Percentiles rank a stretch among this genome's conserved stretches.
These are phyloP conservation scores for Shinisaurus crocodilurus DNA, from an alignment of 2,113 vertebrate genomes.

Conservation along the genomic window DNA sequence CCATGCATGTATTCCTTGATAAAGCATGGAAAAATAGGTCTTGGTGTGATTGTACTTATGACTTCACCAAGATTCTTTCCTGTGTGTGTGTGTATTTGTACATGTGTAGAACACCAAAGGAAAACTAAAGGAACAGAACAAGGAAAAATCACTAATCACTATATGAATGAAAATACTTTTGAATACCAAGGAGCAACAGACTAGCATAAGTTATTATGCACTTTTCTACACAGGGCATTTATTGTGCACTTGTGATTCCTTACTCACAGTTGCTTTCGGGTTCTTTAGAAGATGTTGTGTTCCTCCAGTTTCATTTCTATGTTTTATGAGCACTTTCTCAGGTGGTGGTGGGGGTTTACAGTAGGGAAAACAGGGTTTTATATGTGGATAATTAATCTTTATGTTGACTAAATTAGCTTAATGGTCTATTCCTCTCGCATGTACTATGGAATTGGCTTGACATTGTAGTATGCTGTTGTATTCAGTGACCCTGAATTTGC, in stretches of 20 bases:
- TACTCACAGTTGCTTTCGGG: too few relatives aligned
- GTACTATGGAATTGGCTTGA: constrained; percentile 52
- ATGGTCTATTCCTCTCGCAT: constrained; percentile 40
- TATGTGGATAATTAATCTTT: constrained; percentile 39
- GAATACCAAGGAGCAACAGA: neutral
- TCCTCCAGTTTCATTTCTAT: too few relatives aligned
- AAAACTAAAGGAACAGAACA: neutral
- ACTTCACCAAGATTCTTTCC: neutral
- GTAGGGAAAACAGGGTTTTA: too few relatives aligned
- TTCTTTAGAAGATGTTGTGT: too few relatives aligned
- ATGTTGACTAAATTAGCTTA: constrained; percentile 20
- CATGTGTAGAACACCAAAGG: too few relatives aligned
- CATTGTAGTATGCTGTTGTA: constrained; percentile 1
- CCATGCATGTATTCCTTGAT: neutral
- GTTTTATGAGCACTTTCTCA: too few relatives aligned
- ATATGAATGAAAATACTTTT: accelerated
- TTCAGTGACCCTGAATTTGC: constrained; percentile 37
- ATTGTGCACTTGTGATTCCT: too few relatives aligned
- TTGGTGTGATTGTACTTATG: neutral
- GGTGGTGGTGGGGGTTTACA: too few relatives aligned
- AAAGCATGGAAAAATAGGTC: neutral
- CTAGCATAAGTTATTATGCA: too few relatives aligned
- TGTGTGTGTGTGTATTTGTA: neutral
- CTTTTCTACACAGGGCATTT: too few relatives aligned
- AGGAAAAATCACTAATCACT: neutral